A percentile compares a stretch with the other conserved stretches of the same genome.
These are phyloP conservation scores for Athetis lepigone DNA, from an alignment of 2,888 invertebrate species.

Conservation along the genomic window DNA sequence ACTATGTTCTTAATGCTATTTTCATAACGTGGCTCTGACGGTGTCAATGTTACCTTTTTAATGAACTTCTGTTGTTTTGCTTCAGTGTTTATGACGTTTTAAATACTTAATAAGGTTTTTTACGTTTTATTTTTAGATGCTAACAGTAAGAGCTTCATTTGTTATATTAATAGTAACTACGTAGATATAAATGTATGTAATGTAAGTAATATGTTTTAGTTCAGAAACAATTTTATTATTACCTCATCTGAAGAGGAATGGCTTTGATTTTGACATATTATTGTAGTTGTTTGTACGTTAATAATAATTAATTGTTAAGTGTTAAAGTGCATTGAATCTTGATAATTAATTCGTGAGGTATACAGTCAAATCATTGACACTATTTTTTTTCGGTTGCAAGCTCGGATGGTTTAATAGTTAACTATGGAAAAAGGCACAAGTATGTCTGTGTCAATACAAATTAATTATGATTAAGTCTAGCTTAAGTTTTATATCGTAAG, in stretches of 20 bases:
- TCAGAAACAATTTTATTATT: background rate
- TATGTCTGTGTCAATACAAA: too few relatives aligned
- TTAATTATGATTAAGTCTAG: too few relatives aligned
- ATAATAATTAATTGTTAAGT: background rate
- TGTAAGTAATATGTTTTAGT: background rate
- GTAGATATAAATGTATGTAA: background rate
- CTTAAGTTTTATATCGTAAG: too few relatives aligned
- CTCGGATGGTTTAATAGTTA: too few relatives aligned
- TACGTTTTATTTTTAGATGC: background rate
- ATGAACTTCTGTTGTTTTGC: background rate
- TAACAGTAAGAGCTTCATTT: background rate
- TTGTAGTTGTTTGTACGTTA: background rate
- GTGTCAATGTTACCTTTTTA: conserved; percentile 37
- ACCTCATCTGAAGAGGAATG: background rate
- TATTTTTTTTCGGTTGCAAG: too few relatives aligned
- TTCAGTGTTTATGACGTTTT: background rate
- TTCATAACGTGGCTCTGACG: conserved; percentile 1
- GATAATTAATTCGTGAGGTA: too few relatives aligned
- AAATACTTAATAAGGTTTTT: background rate
- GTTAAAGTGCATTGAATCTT: too few relatives aligned
- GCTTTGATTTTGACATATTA: background rate
- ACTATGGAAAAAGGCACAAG: too few relatives aligned
- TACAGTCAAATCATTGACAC: too few relatives aligned
- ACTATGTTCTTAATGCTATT: too few relatives aligned
- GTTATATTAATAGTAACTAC: background rate